phyloP scores from a whole-genome alignment of 2,888 invertebrate species.

The Hoplodrina blanda region DNA sequence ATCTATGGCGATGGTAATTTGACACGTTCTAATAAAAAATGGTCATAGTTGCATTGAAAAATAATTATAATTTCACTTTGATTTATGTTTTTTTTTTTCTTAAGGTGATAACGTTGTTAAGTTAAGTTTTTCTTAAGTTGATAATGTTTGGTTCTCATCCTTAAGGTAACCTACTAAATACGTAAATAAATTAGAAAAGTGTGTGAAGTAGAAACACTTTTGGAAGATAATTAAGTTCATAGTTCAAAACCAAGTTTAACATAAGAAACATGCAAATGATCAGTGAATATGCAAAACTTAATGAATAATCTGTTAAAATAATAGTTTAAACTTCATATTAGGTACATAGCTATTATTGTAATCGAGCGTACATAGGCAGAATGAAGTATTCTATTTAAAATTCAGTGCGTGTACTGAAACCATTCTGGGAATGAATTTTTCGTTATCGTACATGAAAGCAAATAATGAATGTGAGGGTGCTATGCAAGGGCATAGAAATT shows the following conservation, averaged over 20 bases:
- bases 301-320: neutral
- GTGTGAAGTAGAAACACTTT: neutral
- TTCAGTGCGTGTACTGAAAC: constrained; percentile 30
- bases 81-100: too few relatives aligned
- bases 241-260: neutral
- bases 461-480: constrained; percentile 20
- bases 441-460: constrained; percentile 30
- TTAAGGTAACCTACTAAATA: too few relatives aligned
- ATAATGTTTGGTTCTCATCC: too few relatives aligned
- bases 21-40: too few relatives aligned
- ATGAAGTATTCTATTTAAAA: constrained; percentile 14
- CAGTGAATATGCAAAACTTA: neutral
- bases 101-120: too few relatives aligned
- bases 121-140: too few relatives aligned
- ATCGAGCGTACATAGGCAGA: too few relatives aligned
- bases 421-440: constrained; percentile 25
- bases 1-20: too few relatives aligned
- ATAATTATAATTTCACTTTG: neutral
- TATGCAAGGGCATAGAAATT: constrained; percentile 17
- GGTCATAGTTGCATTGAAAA: neutral
- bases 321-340: neutral
- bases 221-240: neutral
- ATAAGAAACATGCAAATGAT: neutral
- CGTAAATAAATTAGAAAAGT: neutral
- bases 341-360: neutral